Evolutionary conservation across 1,140 invertebrate species (phyloP).

Genomic region (Anoplophora glabripennis): DNA sequence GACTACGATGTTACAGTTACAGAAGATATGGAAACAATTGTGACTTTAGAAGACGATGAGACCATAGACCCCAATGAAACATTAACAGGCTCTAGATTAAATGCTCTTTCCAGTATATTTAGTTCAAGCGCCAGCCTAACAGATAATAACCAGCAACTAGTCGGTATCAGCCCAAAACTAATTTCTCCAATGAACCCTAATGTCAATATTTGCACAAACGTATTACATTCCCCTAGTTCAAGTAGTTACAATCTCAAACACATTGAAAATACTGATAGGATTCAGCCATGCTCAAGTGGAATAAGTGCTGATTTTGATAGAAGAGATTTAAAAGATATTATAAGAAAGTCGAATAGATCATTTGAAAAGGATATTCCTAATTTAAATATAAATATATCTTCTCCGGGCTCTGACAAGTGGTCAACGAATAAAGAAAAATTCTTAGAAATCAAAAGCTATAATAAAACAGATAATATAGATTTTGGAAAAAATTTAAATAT

Average conservation of each 20-base stretch:
- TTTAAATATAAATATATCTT: conserved; percentile 24
- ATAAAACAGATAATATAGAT: conserved; percentile 31
- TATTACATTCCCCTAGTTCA: conserved; percentile 17
- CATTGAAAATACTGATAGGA: conserved; percentile 28
- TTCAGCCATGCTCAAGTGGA: conserved; percentile 21
- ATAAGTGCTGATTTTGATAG: conserved; percentile 23
- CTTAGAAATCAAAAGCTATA: conserved; percentile 29
- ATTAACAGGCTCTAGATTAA: conserved; percentile 17
- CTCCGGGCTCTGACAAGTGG: conserved; percentile 39
- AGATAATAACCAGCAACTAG: conserved; percentile 19
- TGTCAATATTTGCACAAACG: conserved; percentile 28
- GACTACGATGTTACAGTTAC: conserved; percentile 56
- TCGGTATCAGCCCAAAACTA: conserved; percentile 16
- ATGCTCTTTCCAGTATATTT: conserved; percentile 21
- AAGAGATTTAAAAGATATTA: conserved; percentile 26
- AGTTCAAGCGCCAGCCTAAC: conserved; percentile 19
- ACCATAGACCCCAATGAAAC: conserved; percentile 25
- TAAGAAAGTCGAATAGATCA: conserved; percentile 25
- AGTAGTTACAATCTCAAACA: conserved; percentile 23
- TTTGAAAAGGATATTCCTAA: conserved; percentile 31
- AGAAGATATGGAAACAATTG: conserved; percentile 39
- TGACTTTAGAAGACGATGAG: conserved; percentile 26
- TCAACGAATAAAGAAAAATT: conserved; percentile 42
- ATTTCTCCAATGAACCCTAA: conserved; percentile 25
- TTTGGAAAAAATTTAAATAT: conserved; percentile 30